Conservation (phyloP, 35 echinoderm and acorn worm genomes). For the Hemicentrotus pulcherrimus region DNA sequence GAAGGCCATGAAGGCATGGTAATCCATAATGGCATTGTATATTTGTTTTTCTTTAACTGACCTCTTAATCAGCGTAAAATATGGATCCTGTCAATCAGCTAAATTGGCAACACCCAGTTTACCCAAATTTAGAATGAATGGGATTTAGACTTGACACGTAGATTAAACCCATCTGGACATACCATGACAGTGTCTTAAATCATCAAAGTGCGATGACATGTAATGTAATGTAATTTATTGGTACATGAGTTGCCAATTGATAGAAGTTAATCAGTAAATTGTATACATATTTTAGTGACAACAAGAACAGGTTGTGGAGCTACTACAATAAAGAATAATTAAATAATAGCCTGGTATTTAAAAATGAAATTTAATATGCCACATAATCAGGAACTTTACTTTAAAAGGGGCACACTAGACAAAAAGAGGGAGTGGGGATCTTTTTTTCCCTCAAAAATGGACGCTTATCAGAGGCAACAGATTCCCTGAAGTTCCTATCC, state of each 20-base stretch:
- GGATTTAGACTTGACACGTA: background rate
- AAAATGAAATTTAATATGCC: background rate
- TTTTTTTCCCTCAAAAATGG: background rate
- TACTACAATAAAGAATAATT: background rate
- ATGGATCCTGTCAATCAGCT: background rate
- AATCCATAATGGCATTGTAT: background rate
- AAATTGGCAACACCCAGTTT: constrained; percentile 11
- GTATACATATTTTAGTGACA: background rate
- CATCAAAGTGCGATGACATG: background rate
- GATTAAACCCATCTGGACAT: background rate
- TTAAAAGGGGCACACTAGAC: background rate
- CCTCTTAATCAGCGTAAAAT: background rate
- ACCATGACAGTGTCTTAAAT: background rate
- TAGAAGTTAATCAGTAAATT: background rate
- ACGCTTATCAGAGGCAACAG: background rate
- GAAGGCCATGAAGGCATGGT: background rate
- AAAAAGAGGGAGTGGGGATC: background rate
- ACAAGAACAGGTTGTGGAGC: background rate
- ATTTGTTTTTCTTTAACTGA: background rate
- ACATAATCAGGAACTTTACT: background rate
- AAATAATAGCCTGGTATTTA: background rate
- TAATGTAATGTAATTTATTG: background rate
- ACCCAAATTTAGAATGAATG: background rate
- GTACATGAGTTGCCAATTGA: background rate
- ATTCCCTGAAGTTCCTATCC: no score